phyloP scores from a whole-genome alignment of 1,140 invertebrate species.

The Polypedilum pembai region DNA sequence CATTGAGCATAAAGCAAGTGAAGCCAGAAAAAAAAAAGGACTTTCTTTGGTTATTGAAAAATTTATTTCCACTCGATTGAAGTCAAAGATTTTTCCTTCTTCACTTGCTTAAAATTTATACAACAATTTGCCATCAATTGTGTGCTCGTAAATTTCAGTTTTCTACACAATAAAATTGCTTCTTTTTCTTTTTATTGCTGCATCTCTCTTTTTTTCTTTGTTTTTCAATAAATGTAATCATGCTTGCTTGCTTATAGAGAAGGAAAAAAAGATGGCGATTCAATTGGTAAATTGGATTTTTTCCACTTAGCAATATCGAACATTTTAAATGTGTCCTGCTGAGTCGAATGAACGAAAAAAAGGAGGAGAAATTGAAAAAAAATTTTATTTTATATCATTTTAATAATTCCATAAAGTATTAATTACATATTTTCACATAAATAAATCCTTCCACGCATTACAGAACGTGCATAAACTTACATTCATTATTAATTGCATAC shows the following conservation, averaged over 20 bases:
- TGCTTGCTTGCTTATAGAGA: conserved; percentile 12
- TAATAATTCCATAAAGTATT: conserved; percentile 7
- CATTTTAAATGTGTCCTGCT: not conserved
- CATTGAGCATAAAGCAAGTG: not conserved
- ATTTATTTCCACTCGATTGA: conserved; percentile 26
- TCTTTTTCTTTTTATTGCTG: not conserved
- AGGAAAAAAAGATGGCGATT: conserved; percentile 13
- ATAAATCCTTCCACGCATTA: not conserved
- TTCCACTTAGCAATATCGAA: not conserved
- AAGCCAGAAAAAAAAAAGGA: conserved; percentile 3
- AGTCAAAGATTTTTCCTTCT: not conserved
- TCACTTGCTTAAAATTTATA: conserved; percentile 9
- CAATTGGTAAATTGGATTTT: conserved; percentile 27
- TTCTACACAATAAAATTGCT: not conserved
- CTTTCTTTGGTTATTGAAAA: conserved; percentile 22
- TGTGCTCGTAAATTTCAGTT: conserved; percentile 4
- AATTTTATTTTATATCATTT: not conserved
- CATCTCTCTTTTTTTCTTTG: not conserved
- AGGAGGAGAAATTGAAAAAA: not conserved
- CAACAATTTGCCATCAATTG: conserved; percentile 1
- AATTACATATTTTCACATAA: conserved; percentile 16
- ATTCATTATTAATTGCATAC: not conserved
- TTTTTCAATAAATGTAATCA: conserved; percentile 2
- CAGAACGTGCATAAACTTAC: not conserved
- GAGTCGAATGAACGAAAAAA: not conserved